phyloP scores from a whole-genome alignment of 1,140 invertebrate species.

The Harlomillsia oculata region DNA sequence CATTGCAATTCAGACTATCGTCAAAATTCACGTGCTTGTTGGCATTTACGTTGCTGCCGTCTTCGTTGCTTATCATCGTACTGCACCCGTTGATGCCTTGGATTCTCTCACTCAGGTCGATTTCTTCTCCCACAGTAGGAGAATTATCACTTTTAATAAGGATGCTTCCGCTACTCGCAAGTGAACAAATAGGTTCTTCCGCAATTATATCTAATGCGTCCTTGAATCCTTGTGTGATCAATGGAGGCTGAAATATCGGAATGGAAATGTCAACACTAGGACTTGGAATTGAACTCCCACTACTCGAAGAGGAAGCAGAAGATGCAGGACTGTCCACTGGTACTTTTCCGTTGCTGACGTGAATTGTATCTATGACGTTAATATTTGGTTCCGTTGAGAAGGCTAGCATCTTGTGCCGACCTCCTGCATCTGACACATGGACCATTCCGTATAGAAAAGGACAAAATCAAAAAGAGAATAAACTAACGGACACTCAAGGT shows the following conservation, averaged over 20 bases:
- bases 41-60: slow-evolving; percentile 5
- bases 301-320: slow-evolving; percentile 14
- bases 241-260: not conserved
- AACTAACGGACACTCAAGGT: no score
- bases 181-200: slow-evolving; percentile 10
- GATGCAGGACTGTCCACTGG: not conserved
- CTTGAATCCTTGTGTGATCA: not conserved
- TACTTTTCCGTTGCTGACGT: slow-evolving; percentile 7
- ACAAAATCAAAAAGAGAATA: no score
- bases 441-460: slow-evolving; percentile 27
- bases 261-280: not conserved
- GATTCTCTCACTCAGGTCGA: no score
- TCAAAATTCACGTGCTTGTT: slow-evolving; percentile 13
- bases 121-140: not conserved
- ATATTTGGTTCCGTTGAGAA: slow-evolving; percentile 31
- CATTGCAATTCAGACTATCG: slow-evolving; percentile 17
- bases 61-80: slow-evolving; percentile 14
- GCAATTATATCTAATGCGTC: slow-evolving; percentile 15
- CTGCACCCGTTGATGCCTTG: no score
- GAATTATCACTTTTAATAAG: slow-evolving; percentile 3
- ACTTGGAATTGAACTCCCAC: slow-evolving; percentile 1
- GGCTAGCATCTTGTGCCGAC: slow-evolving; percentile 33
- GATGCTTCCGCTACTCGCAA: no score
- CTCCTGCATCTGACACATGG: slow-evolving; percentile 30
- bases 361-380: slow-evolving; percentile 21